phyloP scores from a whole-genome alignment of 2,888 invertebrate genomes.

The Neoscelio sp. region DNA sequence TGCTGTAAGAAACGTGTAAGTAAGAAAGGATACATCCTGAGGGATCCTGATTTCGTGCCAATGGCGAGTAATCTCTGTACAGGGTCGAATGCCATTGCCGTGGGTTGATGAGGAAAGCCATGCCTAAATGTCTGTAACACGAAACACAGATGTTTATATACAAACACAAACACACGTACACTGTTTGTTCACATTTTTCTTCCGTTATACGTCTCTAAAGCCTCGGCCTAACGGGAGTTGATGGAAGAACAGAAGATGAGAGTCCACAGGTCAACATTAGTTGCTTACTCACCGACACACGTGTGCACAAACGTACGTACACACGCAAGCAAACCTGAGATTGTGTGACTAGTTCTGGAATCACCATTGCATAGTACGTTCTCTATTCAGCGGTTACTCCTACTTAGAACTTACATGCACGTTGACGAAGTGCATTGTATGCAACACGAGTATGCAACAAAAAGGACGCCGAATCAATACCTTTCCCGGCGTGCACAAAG shows the following conservation, averaged over 20 bases:
- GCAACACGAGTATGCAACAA: constrained; percentile 50
- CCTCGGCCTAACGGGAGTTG: constrained; percentile 30
- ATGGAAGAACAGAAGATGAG: constrained; percentile 47
- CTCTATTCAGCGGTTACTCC: constrained; percentile 55
- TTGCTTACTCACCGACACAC: constrained; percentile 26
- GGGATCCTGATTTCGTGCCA: constrained; percentile 97
- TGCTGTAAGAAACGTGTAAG: constrained; percentile 38
- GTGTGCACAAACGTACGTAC: neutral
- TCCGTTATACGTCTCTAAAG: constrained; percentile 14
- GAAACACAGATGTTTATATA: constrained; percentile 20
- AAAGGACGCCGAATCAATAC: constrained; percentile 61
- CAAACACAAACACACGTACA: neutral
- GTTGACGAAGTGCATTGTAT: constrained; percentile 55
- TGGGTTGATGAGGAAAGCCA: constrained; percentile 99
- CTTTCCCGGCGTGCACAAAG: constrained; percentile 43
- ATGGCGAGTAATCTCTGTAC: constrained; percentile 98
- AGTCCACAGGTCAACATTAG: constrained; percentile 52
- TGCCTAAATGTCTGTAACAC: constrained; percentile 95
- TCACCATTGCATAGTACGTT: constrained; percentile 43
- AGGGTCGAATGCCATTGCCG: constrained; percentile 98
- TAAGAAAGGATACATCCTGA: constrained; percentile 96
- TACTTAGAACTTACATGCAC: constrained; percentile 42
- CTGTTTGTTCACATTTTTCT: constrained; percentile 45
- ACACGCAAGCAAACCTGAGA: constrained; percentile 1
- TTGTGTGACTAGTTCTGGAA: constrained; percentile 31